phyloP scores from a whole-genome alignment of 2,113 vertebrate genomes.

The Alosa alosa region DNA sequence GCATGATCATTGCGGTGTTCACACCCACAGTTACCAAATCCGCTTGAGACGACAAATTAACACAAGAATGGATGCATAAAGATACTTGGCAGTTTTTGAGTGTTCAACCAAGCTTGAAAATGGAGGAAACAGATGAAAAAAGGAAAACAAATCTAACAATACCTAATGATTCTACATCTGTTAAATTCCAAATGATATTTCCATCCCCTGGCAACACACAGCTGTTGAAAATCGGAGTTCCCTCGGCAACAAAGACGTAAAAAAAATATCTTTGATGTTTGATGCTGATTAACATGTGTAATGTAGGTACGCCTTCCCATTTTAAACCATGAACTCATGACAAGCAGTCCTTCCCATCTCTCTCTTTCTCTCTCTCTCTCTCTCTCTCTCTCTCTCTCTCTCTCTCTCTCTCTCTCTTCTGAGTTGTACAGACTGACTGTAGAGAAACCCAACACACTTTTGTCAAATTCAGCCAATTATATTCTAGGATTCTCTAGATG shows the following conservation, averaged over 20 bases:
- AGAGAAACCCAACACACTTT: background rate
- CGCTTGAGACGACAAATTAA: constrained; percentile 33
- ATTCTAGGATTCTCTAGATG: no score
- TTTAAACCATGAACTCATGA: background rate
- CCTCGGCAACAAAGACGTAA: background rate
- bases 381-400: background rate
- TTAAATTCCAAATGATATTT: constrained; percentile 15
- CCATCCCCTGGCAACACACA: background rate
- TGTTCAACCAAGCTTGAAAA: constrained; percentile 28
- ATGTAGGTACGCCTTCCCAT: constrained; percentile 1
- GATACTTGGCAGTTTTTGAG: constrained; percentile 17
- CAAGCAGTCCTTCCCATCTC: background rate
- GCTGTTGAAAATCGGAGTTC: background rate
- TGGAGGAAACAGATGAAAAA: background rate
- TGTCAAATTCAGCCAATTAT: no score
- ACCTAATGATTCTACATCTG: constrained; percentile 28
- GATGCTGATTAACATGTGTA: background rate
- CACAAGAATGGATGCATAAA: constrained; percentile 19
- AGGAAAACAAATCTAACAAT: background rate
- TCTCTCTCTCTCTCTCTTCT: background rate
- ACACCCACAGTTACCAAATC: constrained; percentile 37
- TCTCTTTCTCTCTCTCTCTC: background rate
- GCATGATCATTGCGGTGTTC: constrained; percentile 39
- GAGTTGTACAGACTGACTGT: no score
- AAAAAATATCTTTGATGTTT: constrained; percentile 11